A percentile compares a stretch with the other conserved stretches of the same genome.
Conservation (phyloP, 2,113 vertebrate genomes). For the Lophotis ruficrista region DNA sequence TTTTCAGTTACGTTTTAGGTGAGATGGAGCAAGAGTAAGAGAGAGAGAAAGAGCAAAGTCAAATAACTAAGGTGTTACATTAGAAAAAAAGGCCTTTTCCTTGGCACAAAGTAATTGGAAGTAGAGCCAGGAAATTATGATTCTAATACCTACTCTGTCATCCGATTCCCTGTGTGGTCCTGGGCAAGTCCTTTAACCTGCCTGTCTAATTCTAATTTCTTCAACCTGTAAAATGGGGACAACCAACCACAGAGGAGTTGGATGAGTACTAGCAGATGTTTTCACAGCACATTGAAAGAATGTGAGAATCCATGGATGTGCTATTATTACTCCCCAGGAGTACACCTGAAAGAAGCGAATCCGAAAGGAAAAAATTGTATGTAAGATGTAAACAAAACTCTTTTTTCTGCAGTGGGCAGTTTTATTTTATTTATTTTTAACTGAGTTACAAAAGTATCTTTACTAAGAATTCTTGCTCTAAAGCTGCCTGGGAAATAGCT, state of each 20-base stretch:
- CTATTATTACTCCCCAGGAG: background rate
- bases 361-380: background rate
- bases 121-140: slow-evolving; percentile 60
- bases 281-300: slow-evolving; percentile 20
- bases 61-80: slow-evolving; percentile 36
- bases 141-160: slow-evolving; percentile 38
- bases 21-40: background rate
- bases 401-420: background rate
- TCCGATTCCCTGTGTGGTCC: slow-evolving; percentile 45
- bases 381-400: background rate
- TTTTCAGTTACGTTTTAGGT: slow-evolving; percentile 9
- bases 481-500: background rate
- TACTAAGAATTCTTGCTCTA: background rate
- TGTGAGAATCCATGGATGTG: background rate
- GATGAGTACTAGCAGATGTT: slow-evolving; percentile 56
- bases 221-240: slow-evolving; percentile 35
- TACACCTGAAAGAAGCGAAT: background rate
- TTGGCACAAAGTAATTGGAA: slow-evolving; percentile 20
- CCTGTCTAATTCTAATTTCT: slow-evolving; percentile 47
- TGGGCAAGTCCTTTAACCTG: slow-evolving; percentile 54
- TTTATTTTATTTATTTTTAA: background rate
- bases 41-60: slow-evolving; percentile 23
- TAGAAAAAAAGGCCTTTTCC: slow-evolving; percentile 39
- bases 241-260: slow-evolving; percentile 18
- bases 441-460: background rate